Evolutionary conservation across 92 coral and sea anemone species (phyloP).

Genomic region (Zoanthus sansibaricus): DNA sequence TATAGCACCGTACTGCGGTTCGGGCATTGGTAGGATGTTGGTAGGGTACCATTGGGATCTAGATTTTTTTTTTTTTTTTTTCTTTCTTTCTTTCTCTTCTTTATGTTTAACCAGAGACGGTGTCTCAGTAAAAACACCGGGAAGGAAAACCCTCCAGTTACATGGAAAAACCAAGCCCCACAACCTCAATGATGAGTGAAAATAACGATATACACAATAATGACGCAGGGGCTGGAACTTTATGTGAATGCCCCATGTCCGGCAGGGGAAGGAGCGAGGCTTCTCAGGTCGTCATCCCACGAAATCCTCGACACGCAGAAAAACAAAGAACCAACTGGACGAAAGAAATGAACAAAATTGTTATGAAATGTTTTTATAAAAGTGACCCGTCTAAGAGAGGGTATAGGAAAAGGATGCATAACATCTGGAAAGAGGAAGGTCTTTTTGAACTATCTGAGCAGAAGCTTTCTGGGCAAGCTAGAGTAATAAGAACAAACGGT

Average conservation of each 20-base stretch:
- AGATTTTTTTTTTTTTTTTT: too few species aligned
- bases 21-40: too few species aligned
- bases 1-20: too few species aligned
- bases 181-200: slow-evolving; percentile 13
- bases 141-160: background rate
- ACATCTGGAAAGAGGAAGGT: slow-evolving; percentile 22
- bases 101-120: too few species aligned
- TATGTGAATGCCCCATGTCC: slow-evolving; percentile 7
- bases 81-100: too few species aligned
- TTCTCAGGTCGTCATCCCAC: slow-evolving; percentile 22
- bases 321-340: slow-evolving; percentile 12
- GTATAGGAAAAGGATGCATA: slow-evolving; percentile 35
- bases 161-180: background rate
- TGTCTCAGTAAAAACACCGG: too few species aligned
- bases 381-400: slow-evolving; percentile 27
- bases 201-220: slow-evolving; percentile 17
- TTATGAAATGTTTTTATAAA: slow-evolving; percentile 29
- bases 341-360: slow-evolving; percentile 32
- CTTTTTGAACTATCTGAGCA: slow-evolving; percentile 43
- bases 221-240: slow-evolving; percentile 5
- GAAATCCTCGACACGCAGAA: slow-evolving; percentile 26
- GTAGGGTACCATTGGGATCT: too few species aligned
- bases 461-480: slow-evolving; percentile 46
- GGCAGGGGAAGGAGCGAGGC: slow-evolving; percentile 29
- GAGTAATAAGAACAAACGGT: slow-evolving; percentile 43